Conservation (phyloP, 2,888 invertebrate genomes). For the Cheilosia soror region DNA sequence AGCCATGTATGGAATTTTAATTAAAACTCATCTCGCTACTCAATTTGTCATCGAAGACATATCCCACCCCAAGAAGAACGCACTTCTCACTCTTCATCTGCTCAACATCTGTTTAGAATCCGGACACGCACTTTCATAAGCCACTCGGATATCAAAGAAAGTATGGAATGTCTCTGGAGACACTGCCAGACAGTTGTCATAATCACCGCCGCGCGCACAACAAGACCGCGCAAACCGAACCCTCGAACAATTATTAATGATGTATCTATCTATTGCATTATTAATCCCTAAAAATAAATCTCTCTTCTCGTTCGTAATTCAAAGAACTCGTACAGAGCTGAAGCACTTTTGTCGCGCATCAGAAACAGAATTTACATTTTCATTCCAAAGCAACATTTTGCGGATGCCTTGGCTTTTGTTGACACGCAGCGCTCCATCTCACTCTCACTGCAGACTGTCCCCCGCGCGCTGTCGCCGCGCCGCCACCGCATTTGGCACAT, state of each 20-base stretch:
- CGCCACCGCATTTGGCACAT: slow-evolving; percentile 55
- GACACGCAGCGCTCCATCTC: slow-evolving; percentile 54
- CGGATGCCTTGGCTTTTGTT: slow-evolving; percentile 58
- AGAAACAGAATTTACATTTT: neutral
- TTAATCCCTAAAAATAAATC: slow-evolving; percentile 69
- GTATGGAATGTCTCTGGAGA: slow-evolving; percentile 31
- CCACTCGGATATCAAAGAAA: slow-evolving; percentile 57
- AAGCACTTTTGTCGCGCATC: slow-evolving; percentile 14
- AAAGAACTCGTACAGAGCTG: neutral
- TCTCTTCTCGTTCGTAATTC: neutral
- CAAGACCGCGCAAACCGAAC: slow-evolving; percentile 26
- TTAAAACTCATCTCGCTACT: slow-evolving; percentile 59
- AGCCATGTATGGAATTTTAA: slow-evolving; percentile 63
- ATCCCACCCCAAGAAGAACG: slow-evolving; percentile 39
- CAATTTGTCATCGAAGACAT: slow-evolving; percentile 70
- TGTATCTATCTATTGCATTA: slow-evolving; percentile 69
- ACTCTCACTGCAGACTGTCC: neutral
- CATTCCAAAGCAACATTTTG: slow-evolving; percentile 44
- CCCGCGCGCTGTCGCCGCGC: slow-evolving; percentile 13
- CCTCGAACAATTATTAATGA: slow-evolving; percentile 73
- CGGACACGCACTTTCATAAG: slow-evolving; percentile 31
- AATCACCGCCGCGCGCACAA: slow-evolving; percentile 41
- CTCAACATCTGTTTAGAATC: slow-evolving; percentile 61
- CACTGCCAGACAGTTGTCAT: slow-evolving; percentile 68
- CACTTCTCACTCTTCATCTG: slow-evolving; percentile 60